Conservation (phyloP, 2,888 invertebrate species). For the Epirrhoe tristata region DNA sequence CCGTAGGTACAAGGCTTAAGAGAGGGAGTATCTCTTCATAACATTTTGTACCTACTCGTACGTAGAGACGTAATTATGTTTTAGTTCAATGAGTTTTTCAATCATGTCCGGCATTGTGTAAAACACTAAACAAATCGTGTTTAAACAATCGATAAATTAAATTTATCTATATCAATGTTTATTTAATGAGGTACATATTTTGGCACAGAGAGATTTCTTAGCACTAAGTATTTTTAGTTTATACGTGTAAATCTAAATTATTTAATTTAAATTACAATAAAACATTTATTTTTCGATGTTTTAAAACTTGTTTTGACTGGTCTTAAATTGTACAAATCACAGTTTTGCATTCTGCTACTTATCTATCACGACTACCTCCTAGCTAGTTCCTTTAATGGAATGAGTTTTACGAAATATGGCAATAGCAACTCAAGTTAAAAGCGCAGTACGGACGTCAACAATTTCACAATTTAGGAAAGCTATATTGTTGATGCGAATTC, state of each 20-base stretch:
- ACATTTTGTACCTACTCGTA: background rate
- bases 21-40: background rate
- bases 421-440: slow-evolving; percentile 52
- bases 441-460: background rate
- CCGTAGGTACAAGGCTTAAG: no score
- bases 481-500: slow-evolving; percentile 2
- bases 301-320: slow-evolving; percentile 83
- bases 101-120: slow-evolving; percentile 42
- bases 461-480: background rate
- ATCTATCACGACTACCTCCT: slow-evolving; percentile 79
- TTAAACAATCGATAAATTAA: slow-evolving; percentile 71
- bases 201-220: slow-evolving; percentile 91
- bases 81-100: slow-evolving; percentile 10
- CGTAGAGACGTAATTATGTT: background rate
- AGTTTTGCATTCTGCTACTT: slow-evolving; percentile 83
- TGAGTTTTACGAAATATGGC: slow-evolving; percentile 78
- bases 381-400: slow-evolving; percentile 76
- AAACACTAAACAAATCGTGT: slow-evolving; percentile 69
- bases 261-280: slow-evolving; percentile 76
- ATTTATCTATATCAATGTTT: slow-evolving; percentile 81
- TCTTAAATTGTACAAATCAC: slow-evolving; percentile 84
- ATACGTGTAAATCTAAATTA: slow-evolving; percentile 74
- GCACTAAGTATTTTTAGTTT: slow-evolving; percentile 74
- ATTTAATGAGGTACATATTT: slow-evolving; percentile 92
- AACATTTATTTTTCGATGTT: slow-evolving; percentile 83